Conservation (phyloP, 2,888 invertebrate species). For the Trichopoda pennipes region DNA sequence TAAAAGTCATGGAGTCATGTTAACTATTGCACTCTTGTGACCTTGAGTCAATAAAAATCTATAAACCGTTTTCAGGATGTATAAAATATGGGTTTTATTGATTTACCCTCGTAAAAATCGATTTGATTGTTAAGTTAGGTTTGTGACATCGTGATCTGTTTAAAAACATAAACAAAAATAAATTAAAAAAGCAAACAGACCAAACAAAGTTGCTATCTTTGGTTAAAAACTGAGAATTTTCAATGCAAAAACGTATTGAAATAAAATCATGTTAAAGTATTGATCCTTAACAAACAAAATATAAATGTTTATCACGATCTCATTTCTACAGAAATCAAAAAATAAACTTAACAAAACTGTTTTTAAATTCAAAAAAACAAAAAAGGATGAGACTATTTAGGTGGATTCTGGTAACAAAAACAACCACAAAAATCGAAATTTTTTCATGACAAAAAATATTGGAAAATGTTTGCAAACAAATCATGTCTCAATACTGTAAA, state of each 20-base stretch:
- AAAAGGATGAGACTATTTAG: slow-evolving; percentile 8
- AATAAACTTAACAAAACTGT: slow-evolving; percentile 44
- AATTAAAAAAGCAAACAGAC: slow-evolving; percentile 11
- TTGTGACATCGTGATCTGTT: slow-evolving; percentile 63
- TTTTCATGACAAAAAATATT: slow-evolving; percentile 19
- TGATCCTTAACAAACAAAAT: slow-evolving; percentile 68
- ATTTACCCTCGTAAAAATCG: slow-evolving; percentile 4
- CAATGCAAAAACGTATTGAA: slow-evolving; percentile 59
- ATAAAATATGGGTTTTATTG: too few species aligned
- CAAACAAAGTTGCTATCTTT: slow-evolving; percentile 29
- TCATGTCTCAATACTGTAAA: slow-evolving; percentile 67
- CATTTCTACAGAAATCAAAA: slow-evolving; percentile 57
- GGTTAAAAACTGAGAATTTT: slow-evolving; percentile 23
- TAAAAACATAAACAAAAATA: background rate
- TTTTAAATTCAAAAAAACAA: slow-evolving; percentile 31
- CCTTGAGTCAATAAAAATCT: too few species aligned
- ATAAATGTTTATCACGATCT: slow-evolving; percentile 69
- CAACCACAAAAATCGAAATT: slow-evolving; percentile 44
- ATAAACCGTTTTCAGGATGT: too few species aligned
- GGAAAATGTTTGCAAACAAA: slow-evolving; percentile 67
- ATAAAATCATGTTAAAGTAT: slow-evolving; percentile 67
- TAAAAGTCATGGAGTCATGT: too few species aligned
- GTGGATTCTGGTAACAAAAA: background rate
- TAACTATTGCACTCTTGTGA: too few species aligned
- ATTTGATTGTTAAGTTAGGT: slow-evolving; percentile 24